Conservation (phyloP, 1,140 invertebrate genomes). For the Caenorhabditis inopinata region DNA sequence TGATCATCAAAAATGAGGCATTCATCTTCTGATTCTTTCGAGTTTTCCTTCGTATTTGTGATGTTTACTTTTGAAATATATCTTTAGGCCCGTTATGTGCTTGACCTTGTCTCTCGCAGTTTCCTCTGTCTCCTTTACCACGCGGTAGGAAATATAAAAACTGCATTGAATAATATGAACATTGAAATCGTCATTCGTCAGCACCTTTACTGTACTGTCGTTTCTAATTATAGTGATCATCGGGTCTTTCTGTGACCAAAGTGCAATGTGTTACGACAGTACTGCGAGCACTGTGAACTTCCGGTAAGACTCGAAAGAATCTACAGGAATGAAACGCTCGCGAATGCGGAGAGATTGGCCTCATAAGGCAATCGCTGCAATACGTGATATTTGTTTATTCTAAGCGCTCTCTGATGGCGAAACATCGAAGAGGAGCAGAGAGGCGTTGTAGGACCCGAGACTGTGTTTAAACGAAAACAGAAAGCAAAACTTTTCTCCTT, state of each 20-base stretch:
- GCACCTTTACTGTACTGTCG: too few species aligned
- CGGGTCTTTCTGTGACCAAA: too few species aligned
- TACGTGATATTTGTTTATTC: constrained; percentile 21
- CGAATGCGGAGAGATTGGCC: background rate
- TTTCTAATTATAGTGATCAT: background rate
- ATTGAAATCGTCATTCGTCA: too few species aligned
- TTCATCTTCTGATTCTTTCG: too few species aligned
- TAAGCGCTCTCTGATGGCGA: background rate
- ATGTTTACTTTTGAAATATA: background rate
- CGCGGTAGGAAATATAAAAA: too few species aligned
- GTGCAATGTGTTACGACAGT: too few species aligned
- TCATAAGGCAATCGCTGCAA: constrained; percentile 8
- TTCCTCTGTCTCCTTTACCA: background rate
- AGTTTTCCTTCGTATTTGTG: background rate
- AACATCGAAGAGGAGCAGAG: background rate
- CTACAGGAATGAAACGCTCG: background rate
- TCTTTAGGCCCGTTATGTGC: background rate
- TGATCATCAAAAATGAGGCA: too few species aligned
- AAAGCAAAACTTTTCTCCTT: constrained; percentile 12
- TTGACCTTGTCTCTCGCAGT: background rate
- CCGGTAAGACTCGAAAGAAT: too few species aligned
- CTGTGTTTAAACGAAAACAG: constrained; percentile 24
- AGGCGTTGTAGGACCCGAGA: background rate
- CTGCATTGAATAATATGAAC: too few species aligned
- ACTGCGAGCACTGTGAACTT: too few species aligned